Base-by-base conservation (phyloP, 2,797 vertebrate species). In the Mallotus villosus region DNA sequence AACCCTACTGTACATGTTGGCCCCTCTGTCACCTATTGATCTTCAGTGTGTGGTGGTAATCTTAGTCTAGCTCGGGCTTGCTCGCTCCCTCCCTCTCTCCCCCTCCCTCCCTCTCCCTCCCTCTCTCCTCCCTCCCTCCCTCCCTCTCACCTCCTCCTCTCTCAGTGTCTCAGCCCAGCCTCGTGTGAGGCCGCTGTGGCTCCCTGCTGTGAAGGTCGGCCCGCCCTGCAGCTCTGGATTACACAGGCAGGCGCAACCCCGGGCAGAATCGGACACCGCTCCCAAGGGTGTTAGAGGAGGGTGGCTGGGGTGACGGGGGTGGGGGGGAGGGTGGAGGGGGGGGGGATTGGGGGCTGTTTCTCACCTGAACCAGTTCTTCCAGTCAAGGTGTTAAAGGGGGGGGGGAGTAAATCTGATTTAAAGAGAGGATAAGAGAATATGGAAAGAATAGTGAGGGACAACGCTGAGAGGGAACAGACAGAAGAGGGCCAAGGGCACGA, bases 161-260 rank as follows among this genome's bases (percentile, higher is more conserved):
- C 29, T 32, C 49, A 55, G 16, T 70, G 67, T 69, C 51, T 59
- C 75, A 75, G 74, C 77, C 29, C 29, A 32, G 29, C 29, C 29
- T 32, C 5, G 3, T 4, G 29, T 32, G 29, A 32, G 29, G 29
- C 29, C 29, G 29, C n/a, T 32, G 75, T 81, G 85, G 79, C 83
- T 86, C 84, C 87, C 81, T 81, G 81, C 90, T 90, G 89, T 92
- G 92, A 93, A 94, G 92, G 92, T 94, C 93, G 92, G 88, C 89
- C 85, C 89, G n/a, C 86, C 90, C 87, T 82, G 86, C 89, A 92
- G 91, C 90, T 89, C 92, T 92, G 85, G 90, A 91, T 93, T 92
- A 91, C 91, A 91, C 81, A 77, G 86, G 67, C 83, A 41, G 59
- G 2, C 66, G 84, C 91, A 90, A 77, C 90, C 90, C 79, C 86